Conservation (phyloP, 2,797 vertebrate genomes). For the Tokudaia tokunoshimensis region DNA sequence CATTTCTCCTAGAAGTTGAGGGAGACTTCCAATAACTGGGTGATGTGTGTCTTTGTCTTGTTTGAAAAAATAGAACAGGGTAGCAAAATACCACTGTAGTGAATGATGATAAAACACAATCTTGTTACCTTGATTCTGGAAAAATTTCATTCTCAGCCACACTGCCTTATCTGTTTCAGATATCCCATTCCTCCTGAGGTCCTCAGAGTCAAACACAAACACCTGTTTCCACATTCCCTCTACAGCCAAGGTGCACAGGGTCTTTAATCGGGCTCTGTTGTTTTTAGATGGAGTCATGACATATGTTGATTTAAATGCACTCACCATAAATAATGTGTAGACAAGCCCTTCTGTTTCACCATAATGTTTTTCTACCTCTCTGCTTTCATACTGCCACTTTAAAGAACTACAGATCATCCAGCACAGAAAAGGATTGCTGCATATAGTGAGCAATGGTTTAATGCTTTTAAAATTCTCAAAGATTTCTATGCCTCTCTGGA, state of each 20-base stretch:
- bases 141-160: neutral
- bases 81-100: neutral
- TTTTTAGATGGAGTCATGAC: fast-evolving
- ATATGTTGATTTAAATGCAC: neutral
- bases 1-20: neutral
- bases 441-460: fast-evolving
- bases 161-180: fast-evolving
- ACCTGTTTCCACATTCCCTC: slow-evolving; percentile 27
- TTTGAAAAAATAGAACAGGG: slow-evolving; percentile 36
- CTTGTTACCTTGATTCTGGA: fast-evolving
- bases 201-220: neutral
- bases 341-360: too few species aligned
- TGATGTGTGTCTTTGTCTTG: neutral
- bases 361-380: neutral
- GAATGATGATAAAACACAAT: neutral
- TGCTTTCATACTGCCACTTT: neutral
- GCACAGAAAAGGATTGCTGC: neutral
- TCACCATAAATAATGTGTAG: neutral
- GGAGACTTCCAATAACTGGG: neutral
- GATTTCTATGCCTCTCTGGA: neutral
- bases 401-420: slow-evolving; percentile 39
- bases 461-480: neutral
- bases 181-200: neutral
- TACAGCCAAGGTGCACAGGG: slow-evolving; percentile 47
- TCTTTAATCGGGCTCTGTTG: neutral